phyloP scores from a whole-genome alignment of 2,888 invertebrate species.

The Drosophila recens region DNA sequence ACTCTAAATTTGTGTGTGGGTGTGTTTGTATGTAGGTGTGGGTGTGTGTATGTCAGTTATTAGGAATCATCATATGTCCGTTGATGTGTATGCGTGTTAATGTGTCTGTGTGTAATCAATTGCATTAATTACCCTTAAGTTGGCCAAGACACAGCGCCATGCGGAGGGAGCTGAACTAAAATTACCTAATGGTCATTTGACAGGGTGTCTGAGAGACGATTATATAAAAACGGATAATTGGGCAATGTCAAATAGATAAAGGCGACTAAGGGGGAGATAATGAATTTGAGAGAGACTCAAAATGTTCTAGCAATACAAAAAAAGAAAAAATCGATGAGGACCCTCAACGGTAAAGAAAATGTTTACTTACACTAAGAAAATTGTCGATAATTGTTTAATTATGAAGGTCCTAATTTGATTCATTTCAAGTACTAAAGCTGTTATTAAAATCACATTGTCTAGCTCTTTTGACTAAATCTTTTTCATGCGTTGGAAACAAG shows the following conservation, averaged over 20 bases:
- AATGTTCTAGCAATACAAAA: not conserved
- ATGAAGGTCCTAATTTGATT: no score
- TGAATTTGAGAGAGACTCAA: not conserved
- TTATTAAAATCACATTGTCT: not conserved
- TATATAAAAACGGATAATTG: slow-evolving; percentile 22
- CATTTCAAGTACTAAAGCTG: no score
- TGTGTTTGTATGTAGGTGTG: slow-evolving; percentile 10
- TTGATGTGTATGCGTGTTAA: slow-evolving; percentile 28
- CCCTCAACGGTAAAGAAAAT: not conserved
- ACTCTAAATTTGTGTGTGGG: slow-evolving; percentile 42
- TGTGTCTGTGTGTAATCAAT: slow-evolving; percentile 62
- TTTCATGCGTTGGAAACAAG: no score
- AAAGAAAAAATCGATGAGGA: not conserved
- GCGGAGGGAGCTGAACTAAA: slow-evolving; percentile 35
- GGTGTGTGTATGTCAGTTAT: slow-evolving; percentile 38
- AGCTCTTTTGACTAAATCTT: no score
- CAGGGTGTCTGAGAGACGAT: slow-evolving; percentile 15
- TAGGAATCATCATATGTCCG: slow-evolving; percentile 79
- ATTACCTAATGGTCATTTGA: slow-evolving; percentile 47
- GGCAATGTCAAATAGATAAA: not conserved
- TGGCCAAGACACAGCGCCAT: slow-evolving; percentile 62
- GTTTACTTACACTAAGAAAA: not conserved
- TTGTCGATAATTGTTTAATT: not conserved
- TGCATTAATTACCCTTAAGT: slow-evolving; percentile 58
- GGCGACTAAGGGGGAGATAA: not conserved